A percentile compares a stretch with the other conserved stretches of the same genome.
These are phyloP conservation scores for Antechinus stuartii DNA, from an alignment of 2,113 vertebrate species.

Conservation along the genomic window DNA sequence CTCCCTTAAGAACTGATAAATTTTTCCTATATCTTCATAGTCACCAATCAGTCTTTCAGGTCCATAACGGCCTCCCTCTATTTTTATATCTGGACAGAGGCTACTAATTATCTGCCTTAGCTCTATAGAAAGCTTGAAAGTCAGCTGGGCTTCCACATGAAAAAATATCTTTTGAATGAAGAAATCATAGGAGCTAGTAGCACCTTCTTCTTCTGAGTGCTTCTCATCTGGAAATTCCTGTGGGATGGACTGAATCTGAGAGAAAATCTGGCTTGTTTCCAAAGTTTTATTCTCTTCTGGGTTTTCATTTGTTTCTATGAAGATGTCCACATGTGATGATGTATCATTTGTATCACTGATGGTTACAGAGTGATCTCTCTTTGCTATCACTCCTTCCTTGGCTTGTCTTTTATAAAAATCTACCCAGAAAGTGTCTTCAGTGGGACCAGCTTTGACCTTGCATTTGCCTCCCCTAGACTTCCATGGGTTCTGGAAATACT, in stretches of 20 bases:
- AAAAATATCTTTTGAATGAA: slow-evolving; percentile 81
- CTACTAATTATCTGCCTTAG: slow-evolving; percentile 72
- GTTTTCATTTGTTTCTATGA: slow-evolving; percentile 52
- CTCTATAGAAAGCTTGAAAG: slow-evolving; percentile 77
- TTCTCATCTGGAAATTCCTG: not conserved
- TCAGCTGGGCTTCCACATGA: slow-evolving; percentile 80
- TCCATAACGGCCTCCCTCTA: slow-evolving; percentile 37
- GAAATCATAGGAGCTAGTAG: not conserved
- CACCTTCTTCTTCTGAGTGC: not conserved
- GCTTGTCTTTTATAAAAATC: slow-evolving; percentile 80
- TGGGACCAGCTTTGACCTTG: slow-evolving; percentile 51
- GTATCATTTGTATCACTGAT: not conserved
- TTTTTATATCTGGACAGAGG: slow-evolving; percentile 78
- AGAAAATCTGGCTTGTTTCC: not conserved
- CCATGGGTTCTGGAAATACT: slow-evolving; percentile 88
- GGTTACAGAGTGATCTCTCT: not conserved
- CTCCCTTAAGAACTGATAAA: slow-evolving; percentile 75
- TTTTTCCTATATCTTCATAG: slow-evolving; percentile 82
- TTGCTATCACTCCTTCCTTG: slow-evolving; percentile 67
- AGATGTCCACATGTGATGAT: slow-evolving; percentile 18
- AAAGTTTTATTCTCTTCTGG: not conserved
- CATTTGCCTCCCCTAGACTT: slow-evolving; percentile 89
- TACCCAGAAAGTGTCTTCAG: slow-evolving; percentile 77
- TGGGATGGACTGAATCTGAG: not conserved
- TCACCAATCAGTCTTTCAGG: slow-evolving; percentile 79